phyloP scores from a whole-genome alignment of 2,797 vertebrate species.

The Myoxocephalus aenaeus region DNA sequence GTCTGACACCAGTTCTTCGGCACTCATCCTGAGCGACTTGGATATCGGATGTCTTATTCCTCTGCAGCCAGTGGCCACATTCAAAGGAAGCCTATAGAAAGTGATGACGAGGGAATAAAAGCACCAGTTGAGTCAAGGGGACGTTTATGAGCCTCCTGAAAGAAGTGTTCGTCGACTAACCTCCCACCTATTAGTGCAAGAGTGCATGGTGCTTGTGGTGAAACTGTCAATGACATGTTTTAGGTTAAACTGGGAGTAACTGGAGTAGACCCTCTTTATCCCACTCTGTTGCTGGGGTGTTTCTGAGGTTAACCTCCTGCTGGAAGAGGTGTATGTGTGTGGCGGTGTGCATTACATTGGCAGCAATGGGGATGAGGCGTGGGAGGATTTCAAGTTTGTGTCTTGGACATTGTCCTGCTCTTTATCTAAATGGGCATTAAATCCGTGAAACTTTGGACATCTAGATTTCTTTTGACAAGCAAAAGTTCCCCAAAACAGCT shows the following conservation, averaged over 20 bases:
- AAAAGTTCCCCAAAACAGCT: neutral
- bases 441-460: neutral
- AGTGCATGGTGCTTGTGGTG: conserved; percentile 69
- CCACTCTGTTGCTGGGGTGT: conserved; percentile 50
- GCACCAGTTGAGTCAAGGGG: conserved; percentile 58
- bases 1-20: conserved; percentile 57
- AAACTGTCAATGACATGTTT: conserved; percentile 69
- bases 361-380: conserved; percentile 23
- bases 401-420: conserved; percentile 6
- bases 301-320: conserved; percentile 61
- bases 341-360: conserved; percentile 40
- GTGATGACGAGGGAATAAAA: conserved; percentile 69
- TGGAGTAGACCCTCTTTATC: conserved; percentile 64
- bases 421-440: conserved; percentile 22
- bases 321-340: conserved; percentile 15
- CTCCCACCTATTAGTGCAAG: conserved; percentile 73
- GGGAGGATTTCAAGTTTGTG: conserved; percentile 21
- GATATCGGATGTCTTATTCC: conserved; percentile 74
- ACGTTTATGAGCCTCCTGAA: conserved; percentile 74
- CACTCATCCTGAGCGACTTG: conserved; percentile 50
- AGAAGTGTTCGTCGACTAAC: conserved; percentile 53
- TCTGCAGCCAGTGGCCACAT: conserved; percentile 59
- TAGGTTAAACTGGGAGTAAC: conserved; percentile 63
- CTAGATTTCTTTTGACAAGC: neutral
- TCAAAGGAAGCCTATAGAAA: conserved; percentile 71